Evolutionary conservation across 2,797 vertebrate species (phyloP), one percentile per base, ranked within the genome.

Genomic region (Pseudochirops corinnae): DNA sequence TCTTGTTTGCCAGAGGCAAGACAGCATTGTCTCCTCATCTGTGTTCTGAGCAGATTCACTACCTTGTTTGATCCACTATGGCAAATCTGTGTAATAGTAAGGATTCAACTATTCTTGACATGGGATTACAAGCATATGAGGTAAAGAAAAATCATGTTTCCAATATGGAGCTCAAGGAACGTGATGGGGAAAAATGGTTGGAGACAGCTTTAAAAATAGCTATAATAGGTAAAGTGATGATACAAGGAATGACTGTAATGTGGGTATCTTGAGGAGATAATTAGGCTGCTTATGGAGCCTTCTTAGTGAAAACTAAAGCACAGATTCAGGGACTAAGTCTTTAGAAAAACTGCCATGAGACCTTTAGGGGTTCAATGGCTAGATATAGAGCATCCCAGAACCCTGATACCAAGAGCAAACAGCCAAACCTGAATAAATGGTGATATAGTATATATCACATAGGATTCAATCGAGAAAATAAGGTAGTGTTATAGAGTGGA

Each of bases 121-220:
- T 94, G 52, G 39, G 95, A 97, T 92, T 87, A 87, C 55, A 95
- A 94, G 92, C 93, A 94, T 1, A 26, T 58, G 94, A 67, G 33
- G 26, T 87, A 94, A 29, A 95, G 53, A 33, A 95, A 97, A 96
- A 95, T 91, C 18, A 90, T n/a, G 82, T 56, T 92, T 95, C 93
- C 92, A 92, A 94, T 52, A 67, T 55, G 92, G 87, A 95, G 90
- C 33, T 93, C 26, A 96, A 94, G 56, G 93, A 56, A 90, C 55
- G 14, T 52, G 11, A 74, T 0, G 94, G 46, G n/a, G 31, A 91
- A 94, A 94, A 95, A 0, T 14, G 52, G 56, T 58, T 82, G 74
- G 39, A 95, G 56, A 26, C 6, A 91, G 53, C 6, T 29, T 94
- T 91, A 58, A 46, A 1, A 94, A 92, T 0, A 56, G 55, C 46